phyloP scores from a whole-genome alignment of 2,797 vertebrate species.

The Momotus momota region DNA sequence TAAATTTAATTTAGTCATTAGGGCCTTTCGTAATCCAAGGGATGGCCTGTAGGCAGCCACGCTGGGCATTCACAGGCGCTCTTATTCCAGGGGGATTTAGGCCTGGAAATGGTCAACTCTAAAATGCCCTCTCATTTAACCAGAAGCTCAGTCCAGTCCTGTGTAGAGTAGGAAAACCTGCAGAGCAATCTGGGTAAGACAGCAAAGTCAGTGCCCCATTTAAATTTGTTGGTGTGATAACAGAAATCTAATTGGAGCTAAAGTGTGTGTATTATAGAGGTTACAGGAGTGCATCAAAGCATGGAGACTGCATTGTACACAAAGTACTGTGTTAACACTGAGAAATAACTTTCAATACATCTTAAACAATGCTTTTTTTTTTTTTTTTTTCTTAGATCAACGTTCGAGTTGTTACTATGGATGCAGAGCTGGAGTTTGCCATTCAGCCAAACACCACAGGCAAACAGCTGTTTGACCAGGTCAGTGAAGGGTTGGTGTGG shows the following conservation, averaged over 20 bases:
- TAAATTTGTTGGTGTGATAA: constrained; percentile 21
- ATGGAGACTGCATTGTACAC: not conserved
- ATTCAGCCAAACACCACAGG: constrained; percentile 95
- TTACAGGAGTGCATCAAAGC: not conserved
- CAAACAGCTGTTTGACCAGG: constrained; percentile 98
- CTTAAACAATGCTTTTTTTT: constrained; percentile 53
- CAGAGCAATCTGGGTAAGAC: not conserved
- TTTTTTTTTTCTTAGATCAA: constrained; percentile 85
- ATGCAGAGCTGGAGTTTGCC: constrained; percentile 98
- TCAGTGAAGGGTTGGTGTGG: constrained; percentile 68
- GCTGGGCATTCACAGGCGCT: not conserved
- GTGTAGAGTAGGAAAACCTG: not conserved
- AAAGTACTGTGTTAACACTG: not conserved
- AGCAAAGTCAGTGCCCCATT: not conserved
- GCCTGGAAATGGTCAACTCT: not conserved
- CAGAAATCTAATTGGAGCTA: not conserved
- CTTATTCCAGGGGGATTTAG: not conserved
- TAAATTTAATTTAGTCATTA: constrained; percentile 70
- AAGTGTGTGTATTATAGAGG: not conserved
- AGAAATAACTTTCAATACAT: not conserved
- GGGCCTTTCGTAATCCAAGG: constrained; percentile 30
- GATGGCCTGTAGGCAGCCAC: constrained; percentile 4
- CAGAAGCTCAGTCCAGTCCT: not conserved
- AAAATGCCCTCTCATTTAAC: not conserved
- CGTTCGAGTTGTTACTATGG: constrained; percentile 96